These are phyloP conservation scores for Callitettix versicolor DNA, from an alignment of 1,140 invertebrate species.

Conservation along the genomic window DNA sequence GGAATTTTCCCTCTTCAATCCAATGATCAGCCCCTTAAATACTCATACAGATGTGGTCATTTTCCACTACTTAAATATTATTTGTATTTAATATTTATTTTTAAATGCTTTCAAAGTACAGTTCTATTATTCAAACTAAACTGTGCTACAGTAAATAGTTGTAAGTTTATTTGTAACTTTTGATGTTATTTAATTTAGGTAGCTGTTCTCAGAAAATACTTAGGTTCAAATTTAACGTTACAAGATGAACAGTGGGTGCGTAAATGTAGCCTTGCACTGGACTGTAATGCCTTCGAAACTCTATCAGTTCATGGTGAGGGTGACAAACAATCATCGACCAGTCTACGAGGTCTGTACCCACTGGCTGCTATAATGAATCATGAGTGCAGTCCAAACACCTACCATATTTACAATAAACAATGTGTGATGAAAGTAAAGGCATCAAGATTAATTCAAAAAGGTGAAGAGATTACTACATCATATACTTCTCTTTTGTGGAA, in stretches of 20 bases:
- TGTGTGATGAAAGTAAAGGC: constrained; percentile 50
- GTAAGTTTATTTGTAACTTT: too few relatives aligned
- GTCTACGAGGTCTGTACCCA: constrained; percentile 58
- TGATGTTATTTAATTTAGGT: constrained; percentile 30
- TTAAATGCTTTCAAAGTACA: too few relatives aligned
- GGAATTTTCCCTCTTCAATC: too few relatives aligned
- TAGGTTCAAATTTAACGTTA: neutral
- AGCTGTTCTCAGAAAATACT: constrained; percentile 37
- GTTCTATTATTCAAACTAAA: too few relatives aligned
- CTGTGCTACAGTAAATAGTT: too few relatives aligned
- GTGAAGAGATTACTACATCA: constrained; percentile 57
- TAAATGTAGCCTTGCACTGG: constrained; percentile 47
- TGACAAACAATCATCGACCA: constrained; percentile 30
- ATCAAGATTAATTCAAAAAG: constrained; percentile 45
- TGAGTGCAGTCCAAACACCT: constrained; percentile 60
- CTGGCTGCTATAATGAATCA: constrained; percentile 63
- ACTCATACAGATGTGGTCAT: too few relatives aligned
- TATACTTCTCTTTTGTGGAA: constrained; percentile 65
- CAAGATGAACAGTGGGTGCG: constrained; percentile 50
- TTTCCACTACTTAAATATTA: too few relatives aligned
- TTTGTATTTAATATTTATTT: too few relatives aligned
- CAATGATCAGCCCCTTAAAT: too few relatives aligned
- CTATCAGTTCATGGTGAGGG: constrained; percentile 29
- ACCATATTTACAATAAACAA: constrained; percentile 47
- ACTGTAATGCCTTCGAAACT: constrained; percentile 66